Percentiles rank a stretch among this genome's conserved stretches.
Conservation (phyloP, 2,888 invertebrate genomes). For the Ormia ochracea region DNA sequence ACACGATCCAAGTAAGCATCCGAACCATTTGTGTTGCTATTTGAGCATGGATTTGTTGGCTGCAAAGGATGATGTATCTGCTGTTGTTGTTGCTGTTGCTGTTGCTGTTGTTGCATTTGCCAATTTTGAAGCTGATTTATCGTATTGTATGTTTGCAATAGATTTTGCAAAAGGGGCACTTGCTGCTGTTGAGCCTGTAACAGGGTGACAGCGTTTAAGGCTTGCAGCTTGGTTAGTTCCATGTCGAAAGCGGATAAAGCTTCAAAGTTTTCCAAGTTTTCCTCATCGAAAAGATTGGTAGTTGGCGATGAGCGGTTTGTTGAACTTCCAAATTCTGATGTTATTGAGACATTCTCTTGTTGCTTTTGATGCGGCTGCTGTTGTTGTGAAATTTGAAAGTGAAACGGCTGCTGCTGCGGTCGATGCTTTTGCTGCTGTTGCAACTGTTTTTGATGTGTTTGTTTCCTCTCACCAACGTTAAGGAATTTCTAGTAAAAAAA, state of each 20-base stretch:
- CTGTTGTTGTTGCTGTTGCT: constrained; percentile 41
- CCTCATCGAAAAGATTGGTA: constrained; percentile 65
- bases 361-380: constrained; percentile 65
- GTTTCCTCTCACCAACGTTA: constrained; percentile 70
- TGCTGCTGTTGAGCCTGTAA: constrained; percentile 74
- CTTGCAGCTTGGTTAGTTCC: constrained; percentile 74
- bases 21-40: constrained; percentile 48
- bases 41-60: constrained; percentile 10
- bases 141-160: constrained; percentile 70
- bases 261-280: constrained; percentile 68
- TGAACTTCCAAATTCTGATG: constrained; percentile 48
- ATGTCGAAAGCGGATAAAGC: constrained; percentile 69
- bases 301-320: constrained; percentile 49
- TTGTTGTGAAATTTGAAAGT: constrained; percentile 64
- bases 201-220: constrained; percentile 74
- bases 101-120: constrained; percentile 55
- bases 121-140: constrained; percentile 64
- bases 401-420: constrained; percentile 63
- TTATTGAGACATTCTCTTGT: constrained; percentile 53
- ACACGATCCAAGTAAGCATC: constrained; percentile 75
- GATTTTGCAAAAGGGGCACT: constrained; percentile 72
- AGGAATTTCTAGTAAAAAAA: constrained; percentile 69
- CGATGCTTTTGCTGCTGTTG: constrained; percentile 53
- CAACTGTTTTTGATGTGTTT: constrained; percentile 17
- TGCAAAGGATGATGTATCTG: constrained; percentile 14